Base-by-base conservation (phyloP, 2,888 invertebrate species). In the Acholoe squamosa region DNA sequence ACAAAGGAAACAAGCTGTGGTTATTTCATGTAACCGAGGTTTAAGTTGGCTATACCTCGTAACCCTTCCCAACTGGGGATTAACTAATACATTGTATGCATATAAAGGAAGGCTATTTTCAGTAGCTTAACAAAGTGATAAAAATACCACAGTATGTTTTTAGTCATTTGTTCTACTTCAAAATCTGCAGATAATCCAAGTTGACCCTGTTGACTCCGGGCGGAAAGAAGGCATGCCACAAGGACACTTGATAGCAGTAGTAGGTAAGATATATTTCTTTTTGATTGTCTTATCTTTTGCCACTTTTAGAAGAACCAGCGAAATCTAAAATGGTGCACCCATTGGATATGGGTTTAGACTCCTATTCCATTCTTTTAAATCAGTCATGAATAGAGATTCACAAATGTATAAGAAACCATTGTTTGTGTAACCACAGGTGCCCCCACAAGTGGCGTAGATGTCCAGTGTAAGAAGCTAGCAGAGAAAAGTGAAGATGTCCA, bases 371-470 rank as follows among this genome's bases (percentile, higher is more conserved):
- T 10, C 12, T 19, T 54, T 54, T 54, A 19, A 54, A 54, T 54
- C 10, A 54, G 19, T 19, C 10, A 54, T 54, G 19, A 14, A 19
- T 54, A 14, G 19, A 54, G 12, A 54, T 54, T 10, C 54, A 54
- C 19, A 19, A 19, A 54, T 54, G 19, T 54, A n/a, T 19, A 54
- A 14, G 54, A 10, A 54, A 19, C 10, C 54, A 54, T 54, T 54
- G 54, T 54, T 54, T 14, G 54, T 54, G 54, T 14, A 14, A 54
- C 33, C 19, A 14, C 94, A 96, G 98, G 98, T 89, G 99, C 99
- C 0, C 99, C 99, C 0, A 99, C 99, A 0, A 98, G 98, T 56
- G 98, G 99, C 92, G 99, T 98, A 96, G 98, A 98, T 71, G 98
- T 98, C 0, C 98, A 99, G 96, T 98, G 98, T 96, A 98, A 98